Base-by-base conservation (phyloP, 2,888 invertebrate genomes). In the Mythimna vitellina region DNA sequence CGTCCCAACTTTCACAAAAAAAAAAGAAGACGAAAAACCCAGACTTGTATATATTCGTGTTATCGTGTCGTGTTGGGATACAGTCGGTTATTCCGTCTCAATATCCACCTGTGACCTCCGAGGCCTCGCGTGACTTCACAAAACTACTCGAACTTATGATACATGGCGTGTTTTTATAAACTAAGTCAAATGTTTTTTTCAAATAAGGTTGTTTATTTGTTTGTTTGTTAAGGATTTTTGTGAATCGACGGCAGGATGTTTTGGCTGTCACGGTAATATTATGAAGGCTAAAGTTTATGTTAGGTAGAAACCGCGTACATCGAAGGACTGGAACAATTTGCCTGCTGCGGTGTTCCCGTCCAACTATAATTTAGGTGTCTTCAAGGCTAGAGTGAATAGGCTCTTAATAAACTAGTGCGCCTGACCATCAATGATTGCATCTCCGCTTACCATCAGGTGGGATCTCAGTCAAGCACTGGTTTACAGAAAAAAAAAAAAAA, bases 91-190 rank as follows among this genome's bases (percentile, higher is more conserved):
- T 42, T 73, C 54, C 25, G 49, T 66, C 65, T 76, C 62, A n/a
- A 76, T 54, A 65, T 80, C 25, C 66, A 78, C 49, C 49, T 69
- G 65, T 76, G 81, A 62, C 65, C 69, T 76, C 38, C 20, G 22
- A 62, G 32, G 53, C 42, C 68, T 76, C 57, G 65, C 62, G 65
- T 69, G 76, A 69, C 35, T 57, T 20, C 12, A 32, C 57, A 29
- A 29, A 65, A 63, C 46, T 62, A 54, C 49, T 51, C 12, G 10
- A 68, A 61, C 32, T 22, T 63, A 9, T 65, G 22, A 60, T 63
- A 54, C 7, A 63, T 49, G 12, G 6, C 9, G 17, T 57, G 29
- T 38, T 62, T 70, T 53, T 57, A 14, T 25, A 73, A 51, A 75
- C 20, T 8, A 61, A 70, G 51, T 49, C 25, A 8, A 17, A 56